phyloP scores from a whole-genome alignment of 1,140 invertebrate genomes.

The Papilio aristodemus region DNA sequence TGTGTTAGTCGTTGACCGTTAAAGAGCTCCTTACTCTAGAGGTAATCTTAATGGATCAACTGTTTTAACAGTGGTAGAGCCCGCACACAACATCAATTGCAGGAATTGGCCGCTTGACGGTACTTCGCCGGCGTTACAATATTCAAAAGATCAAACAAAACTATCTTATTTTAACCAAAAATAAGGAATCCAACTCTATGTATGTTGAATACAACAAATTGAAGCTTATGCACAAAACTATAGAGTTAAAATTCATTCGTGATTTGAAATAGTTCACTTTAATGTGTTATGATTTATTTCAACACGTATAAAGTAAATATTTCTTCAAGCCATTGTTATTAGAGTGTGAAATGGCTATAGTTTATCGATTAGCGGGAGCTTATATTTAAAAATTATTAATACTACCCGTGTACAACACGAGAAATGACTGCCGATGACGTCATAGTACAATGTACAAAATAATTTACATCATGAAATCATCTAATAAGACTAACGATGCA shows the following conservation, averaged over 20 bases:
- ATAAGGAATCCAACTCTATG: neutral
- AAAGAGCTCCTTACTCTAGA: too few species aligned
- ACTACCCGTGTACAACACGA: neutral
- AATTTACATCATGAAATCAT: too few species aligned
- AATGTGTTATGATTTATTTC: constrained; percentile 2
- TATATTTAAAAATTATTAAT: neutral
- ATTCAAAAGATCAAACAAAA: too few species aligned
- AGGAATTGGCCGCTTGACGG: too few species aligned
- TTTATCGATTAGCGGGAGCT: neutral
- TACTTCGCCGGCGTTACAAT: too few species aligned
- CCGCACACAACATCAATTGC: too few species aligned
- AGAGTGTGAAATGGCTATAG: neutral
- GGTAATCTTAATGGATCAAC: too few species aligned
- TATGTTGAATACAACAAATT: neutral
- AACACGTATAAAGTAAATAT: constrained; percentile 7
- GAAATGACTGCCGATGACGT: neutral
- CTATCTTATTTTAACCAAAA: constrained; percentile 24
- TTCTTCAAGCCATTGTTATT: constrained; percentile 6
- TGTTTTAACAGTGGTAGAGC: too few species aligned
- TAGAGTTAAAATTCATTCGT: neutral
- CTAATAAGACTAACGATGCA: too few species aligned
- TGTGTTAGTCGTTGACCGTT: too few species aligned
- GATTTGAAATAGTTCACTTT: neutral
- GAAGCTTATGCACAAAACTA: neutral
- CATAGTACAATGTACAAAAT: too few species aligned